Evolutionary conservation across 2,797 vertebrate genomes (phyloP).

Genomic region (Chromobotia macracanthus): DNA sequence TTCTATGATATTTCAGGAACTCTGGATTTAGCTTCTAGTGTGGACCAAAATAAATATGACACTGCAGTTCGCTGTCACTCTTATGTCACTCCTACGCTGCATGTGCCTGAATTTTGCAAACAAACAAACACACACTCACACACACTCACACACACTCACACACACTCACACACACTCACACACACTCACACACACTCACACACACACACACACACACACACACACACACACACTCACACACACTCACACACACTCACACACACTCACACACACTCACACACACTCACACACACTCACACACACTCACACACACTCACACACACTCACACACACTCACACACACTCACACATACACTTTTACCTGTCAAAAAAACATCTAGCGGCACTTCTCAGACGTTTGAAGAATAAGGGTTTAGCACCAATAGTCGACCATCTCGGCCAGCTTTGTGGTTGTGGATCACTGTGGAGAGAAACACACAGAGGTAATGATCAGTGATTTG

Average conservation of each 20-base stretch:
- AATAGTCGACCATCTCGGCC: conserved; percentile 69
- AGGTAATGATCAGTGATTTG: conserved; percentile 15
- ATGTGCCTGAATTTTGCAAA: conserved; percentile 5
- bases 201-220: not conserved
- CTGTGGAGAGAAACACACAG: conserved; percentile 40
- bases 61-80: conserved; percentile 23
- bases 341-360: not conserved
- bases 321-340: not conserved
- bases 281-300: not conserved
- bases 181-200: not conserved
- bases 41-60: conserved; percentile 40
- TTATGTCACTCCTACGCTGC: not conserved
- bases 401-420: conserved; percentile 65
- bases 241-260: not conserved
- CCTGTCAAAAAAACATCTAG: conserved; percentile 51
- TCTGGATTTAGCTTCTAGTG: conserved; percentile 31
- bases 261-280: not conserved
- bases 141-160: not conserved
- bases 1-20: conserved; percentile 53
- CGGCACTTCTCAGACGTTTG: conserved; percentile 58
- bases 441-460: conserved; percentile 67
- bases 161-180: not conserved
- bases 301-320: not conserved
- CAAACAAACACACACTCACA: not conserved
- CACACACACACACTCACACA: not conserved